These are phyloP conservation scores for Pantherophis alleghaniensis DNA, from an alignment of 2,797 vertebrate genomes.

Conservation along the genomic window DNA sequence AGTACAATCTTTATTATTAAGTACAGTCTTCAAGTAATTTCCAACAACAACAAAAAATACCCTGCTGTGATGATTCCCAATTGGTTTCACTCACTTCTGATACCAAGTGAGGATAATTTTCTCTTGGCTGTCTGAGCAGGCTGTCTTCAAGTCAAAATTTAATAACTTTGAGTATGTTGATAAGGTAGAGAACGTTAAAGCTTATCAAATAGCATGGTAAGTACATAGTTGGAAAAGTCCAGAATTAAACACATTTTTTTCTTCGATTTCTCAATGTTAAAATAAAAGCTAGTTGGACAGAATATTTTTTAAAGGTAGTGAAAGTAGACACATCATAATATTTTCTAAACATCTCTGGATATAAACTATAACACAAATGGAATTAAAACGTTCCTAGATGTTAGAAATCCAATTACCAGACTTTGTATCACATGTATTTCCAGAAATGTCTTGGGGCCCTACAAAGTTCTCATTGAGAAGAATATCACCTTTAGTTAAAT, in stretches of 20 bases:
- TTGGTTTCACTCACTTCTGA: slow-evolving; percentile 70
- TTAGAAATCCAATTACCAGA: neutral
- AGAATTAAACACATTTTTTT: too few species aligned
- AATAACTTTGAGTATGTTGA: neutral
- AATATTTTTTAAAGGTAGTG: neutral
- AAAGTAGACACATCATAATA: neutral
- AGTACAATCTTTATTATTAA: neutral
- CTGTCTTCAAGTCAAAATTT: neutral
- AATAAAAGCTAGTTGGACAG: too few species aligned
- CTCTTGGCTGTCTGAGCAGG: slow-evolving; percentile 72
- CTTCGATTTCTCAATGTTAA: too few species aligned
- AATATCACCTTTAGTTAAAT: neutral
- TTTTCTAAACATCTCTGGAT: neutral
- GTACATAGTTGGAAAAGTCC: neutral
- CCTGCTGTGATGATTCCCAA: slow-evolving; percentile 63
- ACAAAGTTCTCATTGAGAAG: neutral
- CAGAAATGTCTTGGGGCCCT: neutral
- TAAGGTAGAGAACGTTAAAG: neutral
- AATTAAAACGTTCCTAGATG: neutral
- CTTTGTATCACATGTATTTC: neutral
- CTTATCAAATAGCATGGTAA: neutral
- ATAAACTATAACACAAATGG: neutral
- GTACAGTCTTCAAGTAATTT: neutral
- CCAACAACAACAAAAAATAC: neutral
- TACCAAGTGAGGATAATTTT: slow-evolving; percentile 54